Evolutionary conservation across 2,113 vertebrate genomes (phyloP).

Genomic region (Paramisgurnus dabryanus): DNA sequence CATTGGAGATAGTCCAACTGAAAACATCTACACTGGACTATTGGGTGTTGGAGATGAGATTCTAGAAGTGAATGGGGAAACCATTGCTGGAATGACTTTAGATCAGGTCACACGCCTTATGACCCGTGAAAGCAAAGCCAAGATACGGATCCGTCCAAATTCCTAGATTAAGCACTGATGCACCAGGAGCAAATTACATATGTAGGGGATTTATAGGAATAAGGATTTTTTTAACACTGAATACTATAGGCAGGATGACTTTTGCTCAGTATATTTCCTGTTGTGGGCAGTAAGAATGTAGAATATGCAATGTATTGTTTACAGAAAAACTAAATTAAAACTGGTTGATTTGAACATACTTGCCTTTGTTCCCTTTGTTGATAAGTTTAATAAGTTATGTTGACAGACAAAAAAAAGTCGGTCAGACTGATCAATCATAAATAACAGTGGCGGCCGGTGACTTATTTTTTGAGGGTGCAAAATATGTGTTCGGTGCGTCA

Average conservation of each 20-base stretch:
- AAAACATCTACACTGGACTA: slow-evolving; percentile 87
- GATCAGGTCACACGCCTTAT: slow-evolving; percentile 81
- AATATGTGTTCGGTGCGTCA: too few species aligned
- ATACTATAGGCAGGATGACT: not conserved
- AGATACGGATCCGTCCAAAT: slow-evolving; percentile 82
- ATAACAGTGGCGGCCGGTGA: too few species aligned
- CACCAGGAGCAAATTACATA: not conserved
- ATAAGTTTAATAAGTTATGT: not conserved
- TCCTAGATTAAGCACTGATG: slow-evolving; percentile 75
- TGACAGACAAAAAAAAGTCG: not conserved
- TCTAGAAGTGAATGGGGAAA: slow-evolving; percentile 87
- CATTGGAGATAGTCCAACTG: slow-evolving; percentile 77
- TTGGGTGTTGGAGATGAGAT: slow-evolving; percentile 90
- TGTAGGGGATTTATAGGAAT: not conserved
- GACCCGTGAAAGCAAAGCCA: slow-evolving; percentile 75
- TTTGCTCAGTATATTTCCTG: not conserved
- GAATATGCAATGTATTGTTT: not conserved
- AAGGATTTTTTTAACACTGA: too few species aligned
- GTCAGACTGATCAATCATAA: too few species aligned
- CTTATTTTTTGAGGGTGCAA: too few species aligned
- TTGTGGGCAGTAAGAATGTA: not conserved
- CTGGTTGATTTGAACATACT: not conserved
- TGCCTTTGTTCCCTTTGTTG: not conserved
- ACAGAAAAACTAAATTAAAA: not conserved
- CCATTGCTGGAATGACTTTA: slow-evolving; percentile 82